Evolutionary conservation across 1,140 invertebrate genomes (phyloP).

Genomic region (Orchestia grillus): DNA sequence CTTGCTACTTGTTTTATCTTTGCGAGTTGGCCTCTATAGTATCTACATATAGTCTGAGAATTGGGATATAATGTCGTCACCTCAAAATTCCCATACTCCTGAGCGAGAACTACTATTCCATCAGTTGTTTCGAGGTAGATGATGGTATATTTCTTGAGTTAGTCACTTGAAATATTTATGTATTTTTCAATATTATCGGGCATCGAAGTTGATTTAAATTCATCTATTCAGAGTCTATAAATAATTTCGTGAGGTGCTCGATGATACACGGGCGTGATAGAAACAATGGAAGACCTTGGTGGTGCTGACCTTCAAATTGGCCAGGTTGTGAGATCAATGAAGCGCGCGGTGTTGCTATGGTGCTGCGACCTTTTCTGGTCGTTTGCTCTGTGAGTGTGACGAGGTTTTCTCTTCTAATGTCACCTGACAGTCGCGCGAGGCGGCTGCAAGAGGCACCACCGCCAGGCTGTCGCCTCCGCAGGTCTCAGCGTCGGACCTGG

Average conservation of each 20-base stretch:
- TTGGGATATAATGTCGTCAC: not conserved
- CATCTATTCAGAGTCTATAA: not conserved
- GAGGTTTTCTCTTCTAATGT: not conserved
- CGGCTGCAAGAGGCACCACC: not conserved
- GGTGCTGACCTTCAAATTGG: not conserved
- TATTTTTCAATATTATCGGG: not conserved
- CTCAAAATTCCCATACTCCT: not conserved
- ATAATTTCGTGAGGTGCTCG: not conserved
- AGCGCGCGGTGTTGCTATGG: not conserved
- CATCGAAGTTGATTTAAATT: not conserved
- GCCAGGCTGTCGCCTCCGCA: too few relatives aligned
- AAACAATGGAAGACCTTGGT: not conserved
- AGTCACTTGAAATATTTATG: not conserved
- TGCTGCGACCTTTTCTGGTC: not conserved
- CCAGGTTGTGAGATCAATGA: not conserved
- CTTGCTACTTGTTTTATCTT: too few relatives aligned
- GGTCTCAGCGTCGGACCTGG: not conserved
- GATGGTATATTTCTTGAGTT: not conserved
- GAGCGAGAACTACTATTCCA: not conserved
- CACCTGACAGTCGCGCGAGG: too few relatives aligned
- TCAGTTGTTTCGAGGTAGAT: not conserved
- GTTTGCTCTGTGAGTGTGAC: not conserved
- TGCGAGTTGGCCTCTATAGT: too few relatives aligned
- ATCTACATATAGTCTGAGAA: too few relatives aligned
- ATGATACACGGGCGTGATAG: not conserved